Evolutionary conservation across 2,888 invertebrate genomes (phyloP), one percentile per base, ranked within the genome.

Genomic region (Piscicola geometra): DNA sequence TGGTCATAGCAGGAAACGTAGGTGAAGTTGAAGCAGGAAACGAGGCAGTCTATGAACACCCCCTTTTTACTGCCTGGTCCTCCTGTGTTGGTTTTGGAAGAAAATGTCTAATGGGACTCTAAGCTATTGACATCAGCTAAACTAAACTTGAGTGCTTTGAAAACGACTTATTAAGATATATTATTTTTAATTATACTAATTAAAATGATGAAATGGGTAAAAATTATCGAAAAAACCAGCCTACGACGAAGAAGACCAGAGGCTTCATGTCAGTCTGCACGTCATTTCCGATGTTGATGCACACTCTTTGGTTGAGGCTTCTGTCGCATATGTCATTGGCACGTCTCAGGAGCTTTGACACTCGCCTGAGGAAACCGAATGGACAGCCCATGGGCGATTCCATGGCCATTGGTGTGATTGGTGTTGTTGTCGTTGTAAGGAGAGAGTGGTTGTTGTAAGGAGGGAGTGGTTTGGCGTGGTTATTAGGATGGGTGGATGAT

Each of bases 51-150:
- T 25, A 56, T 56, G 60, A 56, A 56, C 3, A 56, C 60, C n/a
- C 60, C 60, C 25, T 56, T 56, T n/a, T n/a, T 56, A 21, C 60
- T 56, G 60, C 60, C 60, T 56, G 60, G 60, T 3, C 60, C 60
- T 56, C 60, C 60, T 56, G 60, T 41, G 41, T 5, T 41, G 41
- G 41, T 9, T 41, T 41, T 41, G 41, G 15, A 41, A 15, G 15
- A 41, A 41, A 41, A 41, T 41, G 15, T 41, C 15, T 41, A 41
- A 41, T 41, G 41, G 15, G 5, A 41, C 5, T 9, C 15, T 41
- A 41, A 41, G n/a, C n/a, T n/a, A n/a, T 21, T 47, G 12, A 47
- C 50, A 9, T 15, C 21, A 21, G 50, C 21, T 47, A 15, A 47
- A 47, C 50, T 47, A 47, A 9, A 9, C 21, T 47, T 47, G 9